Evolutionary conservation across 1,140 invertebrate species (phyloP).

Genomic region (Theocolax elegans): DNA sequence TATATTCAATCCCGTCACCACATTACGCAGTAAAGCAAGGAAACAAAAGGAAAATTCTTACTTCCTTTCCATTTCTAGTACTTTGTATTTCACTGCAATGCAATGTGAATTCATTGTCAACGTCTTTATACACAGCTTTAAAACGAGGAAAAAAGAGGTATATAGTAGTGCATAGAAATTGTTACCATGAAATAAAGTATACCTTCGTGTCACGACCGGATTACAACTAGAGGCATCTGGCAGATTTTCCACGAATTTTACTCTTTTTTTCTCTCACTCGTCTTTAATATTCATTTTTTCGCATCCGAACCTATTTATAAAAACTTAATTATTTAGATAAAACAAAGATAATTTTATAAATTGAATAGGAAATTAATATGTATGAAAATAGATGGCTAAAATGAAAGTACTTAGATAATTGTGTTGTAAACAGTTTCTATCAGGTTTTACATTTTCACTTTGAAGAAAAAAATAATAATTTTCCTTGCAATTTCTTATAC

Average conservation of each 20-base stretch:
- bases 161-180: not conserved
- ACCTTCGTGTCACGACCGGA: slow-evolving; percentile 5
- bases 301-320: no score
- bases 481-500: no score
- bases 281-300: no score
- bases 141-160: slow-evolving; percentile 7
- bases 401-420: no score
- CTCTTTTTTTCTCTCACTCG: not conserved
- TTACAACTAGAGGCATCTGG: slow-evolving; percentile 6
- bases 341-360: no score
- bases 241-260: not conserved
- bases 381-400: no score
- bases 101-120: slow-evolving; percentile 24
- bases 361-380: no score
- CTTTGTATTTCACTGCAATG: slow-evolving; percentile 6
- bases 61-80: not conserved
- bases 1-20: not conserved
- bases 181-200: slow-evolving; percentile 21
- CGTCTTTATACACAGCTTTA: slow-evolving; percentile 17
- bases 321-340: no score
- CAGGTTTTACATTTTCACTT: no score
- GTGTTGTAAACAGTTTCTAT: no score
- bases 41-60: slow-evolving; percentile 10
- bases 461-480: no score
- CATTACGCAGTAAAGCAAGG: not conserved